A percentile compares a stretch with the other conserved stretches of the same genome.
These are phyloP conservation scores for Perizoma affinitatum DNA, from an alignment of 2,888 invertebrate genomes.

Conservation along the genomic window DNA sequence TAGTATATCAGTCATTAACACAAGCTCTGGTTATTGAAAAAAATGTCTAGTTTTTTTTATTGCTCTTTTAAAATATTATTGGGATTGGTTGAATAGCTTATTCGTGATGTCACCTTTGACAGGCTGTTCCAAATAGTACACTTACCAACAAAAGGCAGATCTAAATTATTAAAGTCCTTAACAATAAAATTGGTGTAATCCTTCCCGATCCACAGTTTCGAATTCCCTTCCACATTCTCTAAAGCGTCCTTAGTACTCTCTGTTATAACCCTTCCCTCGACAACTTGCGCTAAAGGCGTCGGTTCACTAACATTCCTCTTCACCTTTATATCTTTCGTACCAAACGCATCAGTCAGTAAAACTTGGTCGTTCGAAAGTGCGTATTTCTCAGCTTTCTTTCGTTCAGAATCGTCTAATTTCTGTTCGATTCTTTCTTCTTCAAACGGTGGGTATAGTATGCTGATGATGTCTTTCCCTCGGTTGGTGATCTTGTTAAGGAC, in stretches of 20 bases:
- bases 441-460: slow-evolving; percentile 74
- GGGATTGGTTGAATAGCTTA: too few species aligned
- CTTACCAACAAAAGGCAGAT: slow-evolving; percentile 90
- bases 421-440: slow-evolving; percentile 73
- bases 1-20: too few species aligned
- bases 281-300: slow-evolving; percentile 70
- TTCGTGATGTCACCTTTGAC: too few species aligned
- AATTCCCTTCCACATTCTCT: slow-evolving; percentile 85
- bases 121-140: slow-evolving; percentile 2
- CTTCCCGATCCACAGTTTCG: slow-evolving; percentile 97
- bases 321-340: slow-evolving; percentile 44
- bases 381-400: slow-evolving; percentile 78
- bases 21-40: too few species aligned
- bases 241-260: slow-evolving; percentile 63
- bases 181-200: slow-evolving; percentile 98
- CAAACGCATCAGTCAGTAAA: slow-evolving; percentile 53
- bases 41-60: too few species aligned
- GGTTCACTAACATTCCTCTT: slow-evolving; percentile 57
- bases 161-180: slow-evolving; percentile 95
- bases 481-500: slow-evolving; percentile 75
- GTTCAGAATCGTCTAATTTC: slow-evolving; percentile 72
- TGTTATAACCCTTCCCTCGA: slow-evolving; percentile 68
- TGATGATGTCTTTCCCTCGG: slow-evolving; percentile 75
- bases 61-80: too few species aligned
- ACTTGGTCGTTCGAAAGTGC: slow-evolving; percentile 72